phyloP scores from a whole-genome alignment of 2,797 vertebrate species.

The Xenentodon cancila region DNA sequence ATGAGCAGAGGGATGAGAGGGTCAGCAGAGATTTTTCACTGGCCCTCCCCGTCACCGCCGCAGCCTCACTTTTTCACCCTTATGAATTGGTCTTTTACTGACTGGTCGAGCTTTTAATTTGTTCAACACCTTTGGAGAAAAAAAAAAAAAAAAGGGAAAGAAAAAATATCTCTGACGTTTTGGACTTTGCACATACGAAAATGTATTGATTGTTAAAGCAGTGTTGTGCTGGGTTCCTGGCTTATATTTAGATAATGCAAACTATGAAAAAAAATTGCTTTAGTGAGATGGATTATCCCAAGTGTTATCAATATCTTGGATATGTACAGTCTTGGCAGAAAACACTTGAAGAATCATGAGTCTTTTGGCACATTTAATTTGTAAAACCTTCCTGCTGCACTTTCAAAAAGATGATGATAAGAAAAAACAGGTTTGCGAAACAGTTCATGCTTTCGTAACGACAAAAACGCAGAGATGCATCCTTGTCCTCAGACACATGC shows the following conservation, averaged over 20 bases:
- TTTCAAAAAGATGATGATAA: conserved; percentile 1
- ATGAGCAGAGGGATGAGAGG: conserved; percentile 95
- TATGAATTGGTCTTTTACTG: conserved; percentile 94
- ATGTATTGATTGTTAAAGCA: conserved; percentile 84
- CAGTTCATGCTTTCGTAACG: conserved; percentile 33
- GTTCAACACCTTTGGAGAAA: conserved; percentile 79
- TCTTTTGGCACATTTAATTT: conserved; percentile 47
- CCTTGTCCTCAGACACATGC: conserved; percentile 36
- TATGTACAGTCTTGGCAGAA: conserved; percentile 55
- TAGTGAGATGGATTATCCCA: conserved; percentile 56
- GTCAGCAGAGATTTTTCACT: conserved; percentile 95
- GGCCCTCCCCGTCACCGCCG: conserved; percentile 90
- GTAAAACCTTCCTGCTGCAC: conserved; percentile 38
- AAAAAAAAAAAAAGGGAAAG: conserved; percentile 53
- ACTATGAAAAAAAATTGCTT: conserved; percentile 76
- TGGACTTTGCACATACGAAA: conserved; percentile 83
- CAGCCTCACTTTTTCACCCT: conserved; percentile 89
- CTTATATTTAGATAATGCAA: conserved; percentile 72
- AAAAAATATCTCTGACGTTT: conserved; percentile 60
- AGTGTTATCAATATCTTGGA: conserved; percentile 61
- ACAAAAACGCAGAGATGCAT: conserved; percentile 42
- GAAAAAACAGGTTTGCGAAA: conserved; percentile 30
- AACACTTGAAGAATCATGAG: conserved; percentile 50
- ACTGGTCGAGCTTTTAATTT: conserved; percentile 89
- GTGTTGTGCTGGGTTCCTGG: conserved; percentile 60